These are phyloP conservation scores for Ylistrum balloti DNA, from an alignment of 1,140 invertebrate genomes.

Conservation along the genomic window DNA sequence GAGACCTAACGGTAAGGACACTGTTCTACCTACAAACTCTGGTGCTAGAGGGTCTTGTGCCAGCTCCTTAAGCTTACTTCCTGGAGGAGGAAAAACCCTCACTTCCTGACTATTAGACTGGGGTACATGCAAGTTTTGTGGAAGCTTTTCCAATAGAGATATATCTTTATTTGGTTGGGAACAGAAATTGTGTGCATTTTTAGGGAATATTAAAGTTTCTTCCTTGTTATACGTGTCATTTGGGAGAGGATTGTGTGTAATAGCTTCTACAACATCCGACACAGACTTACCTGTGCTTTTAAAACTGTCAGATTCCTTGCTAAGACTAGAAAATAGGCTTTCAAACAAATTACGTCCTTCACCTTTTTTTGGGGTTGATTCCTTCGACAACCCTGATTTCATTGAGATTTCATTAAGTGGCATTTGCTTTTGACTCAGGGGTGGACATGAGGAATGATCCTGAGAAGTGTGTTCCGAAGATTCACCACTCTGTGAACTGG, in stretches of 20 bases:
- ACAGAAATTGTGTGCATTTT: not conserved
- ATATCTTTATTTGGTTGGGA: not conserved
- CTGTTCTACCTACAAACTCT: not conserved
- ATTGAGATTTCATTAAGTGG: not conserved
- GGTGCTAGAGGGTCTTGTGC: not conserved
- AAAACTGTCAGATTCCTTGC: not conserved
- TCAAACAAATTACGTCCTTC: constrained; percentile 3
- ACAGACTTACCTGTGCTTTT: not conserved
- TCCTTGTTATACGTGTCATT: not conserved
- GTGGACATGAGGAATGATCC: not conserved
- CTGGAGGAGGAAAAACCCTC: not conserved
- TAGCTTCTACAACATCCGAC: not conserved
- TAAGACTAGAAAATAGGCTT: constrained; percentile 26
- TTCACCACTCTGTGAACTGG: not conserved
- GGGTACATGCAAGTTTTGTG: not conserved
- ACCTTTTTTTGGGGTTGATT: not conserved
- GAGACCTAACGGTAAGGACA: not conserved
- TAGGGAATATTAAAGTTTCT: not conserved
- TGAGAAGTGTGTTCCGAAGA: not conserved
- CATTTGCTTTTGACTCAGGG: not conserved
- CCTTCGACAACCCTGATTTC: not conserved
- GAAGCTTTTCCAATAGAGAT: not conserved
- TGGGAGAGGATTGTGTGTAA: not conserved
- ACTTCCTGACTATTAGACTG: constrained; percentile 22
- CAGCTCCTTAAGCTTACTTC: not conserved